These are phyloP conservation scores for Ascidia mentula DNA, from an alignment of 23 tunicate species.

Conservation along the genomic window DNA sequence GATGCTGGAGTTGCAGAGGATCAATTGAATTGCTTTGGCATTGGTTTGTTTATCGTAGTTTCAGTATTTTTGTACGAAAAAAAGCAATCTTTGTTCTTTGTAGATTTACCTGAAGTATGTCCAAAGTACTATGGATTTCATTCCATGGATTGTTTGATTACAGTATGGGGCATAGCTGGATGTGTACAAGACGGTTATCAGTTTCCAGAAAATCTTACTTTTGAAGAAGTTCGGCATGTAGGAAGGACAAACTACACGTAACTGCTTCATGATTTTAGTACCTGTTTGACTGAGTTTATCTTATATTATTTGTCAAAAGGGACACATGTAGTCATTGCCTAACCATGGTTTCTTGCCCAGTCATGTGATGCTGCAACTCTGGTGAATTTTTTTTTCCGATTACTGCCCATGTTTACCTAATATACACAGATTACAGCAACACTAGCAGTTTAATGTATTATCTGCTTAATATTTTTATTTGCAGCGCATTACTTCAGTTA, in stretches of 20 bases:
- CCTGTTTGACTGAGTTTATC: background rate
- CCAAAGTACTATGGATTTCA: background rate
- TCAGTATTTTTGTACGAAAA: no score
- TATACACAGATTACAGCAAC: no score
- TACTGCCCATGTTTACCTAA: no score
- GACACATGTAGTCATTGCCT: no score
- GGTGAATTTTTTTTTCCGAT: no score
- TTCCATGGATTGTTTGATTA: background rate
- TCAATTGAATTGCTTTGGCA: background rate
- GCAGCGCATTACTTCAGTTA: no score
- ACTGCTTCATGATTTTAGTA: background rate
- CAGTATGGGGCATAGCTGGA: background rate
- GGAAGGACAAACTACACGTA: background rate
- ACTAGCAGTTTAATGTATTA: no score
- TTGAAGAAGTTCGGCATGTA: background rate
- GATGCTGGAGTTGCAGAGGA: background rate
- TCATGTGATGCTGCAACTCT: no score
- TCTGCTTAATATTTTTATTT: no score
- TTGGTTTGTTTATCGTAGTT: background rate
- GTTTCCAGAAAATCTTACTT: background rate
- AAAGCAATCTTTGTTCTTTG: background rate
- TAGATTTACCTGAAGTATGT: background rate
- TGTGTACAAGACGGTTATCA: background rate
- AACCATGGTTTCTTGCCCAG: no score
- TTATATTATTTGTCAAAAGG: no score